Percentiles rank a stretch among this genome's conserved stretches.
Evolutionary conservation across 2,888 invertebrate species (phyloP).

Genomic region (Drosophila rubida): DNA sequence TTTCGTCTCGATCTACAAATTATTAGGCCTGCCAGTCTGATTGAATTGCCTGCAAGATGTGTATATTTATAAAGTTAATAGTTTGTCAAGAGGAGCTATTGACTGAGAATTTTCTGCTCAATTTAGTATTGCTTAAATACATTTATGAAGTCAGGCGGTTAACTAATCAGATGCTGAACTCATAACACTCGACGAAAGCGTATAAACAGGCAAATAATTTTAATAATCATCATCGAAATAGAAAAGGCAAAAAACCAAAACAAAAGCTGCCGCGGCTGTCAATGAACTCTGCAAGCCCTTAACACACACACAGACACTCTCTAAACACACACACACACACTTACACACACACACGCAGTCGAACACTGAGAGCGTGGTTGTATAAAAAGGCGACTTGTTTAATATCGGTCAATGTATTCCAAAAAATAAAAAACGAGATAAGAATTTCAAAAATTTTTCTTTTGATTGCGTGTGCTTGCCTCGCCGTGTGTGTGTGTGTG

Average conservation of each 20-base stretch:
- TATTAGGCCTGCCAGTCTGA: not conserved
- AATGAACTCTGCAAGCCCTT: conserved; percentile 74
- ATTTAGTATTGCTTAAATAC: too few species aligned
- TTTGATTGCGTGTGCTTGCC: conserved; percentile 67
- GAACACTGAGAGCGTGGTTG: conserved; percentile 27
- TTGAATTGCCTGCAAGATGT: too few species aligned
- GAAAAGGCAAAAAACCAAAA: conserved; percentile 31
- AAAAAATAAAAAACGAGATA: conserved; percentile 70
- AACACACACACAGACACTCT: conserved; percentile 24
- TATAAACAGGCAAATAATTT: conserved; percentile 15
- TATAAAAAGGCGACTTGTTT: conserved; percentile 68
- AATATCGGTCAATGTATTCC: conserved; percentile 82
- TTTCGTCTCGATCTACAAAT: conserved; percentile 41
- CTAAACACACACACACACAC: conserved; percentile 20
- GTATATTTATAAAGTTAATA: too few species aligned
- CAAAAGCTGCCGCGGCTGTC: conserved; percentile 55
- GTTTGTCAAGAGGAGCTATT: too few species aligned
- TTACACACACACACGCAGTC: conserved; percentile 11
- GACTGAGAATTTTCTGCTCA: too few species aligned
- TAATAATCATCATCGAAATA: conserved; percentile 28
- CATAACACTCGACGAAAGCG: conserved; percentile 2
- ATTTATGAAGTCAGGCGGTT: not conserved
- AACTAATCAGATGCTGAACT: conserved; percentile 4
- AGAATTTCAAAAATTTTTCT: conserved; percentile 77
- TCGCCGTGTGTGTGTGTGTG: conserved; percentile 9